Conservation (phyloP, 2,888 invertebrate genomes). For the Nematopogon swammerdamellus region DNA sequence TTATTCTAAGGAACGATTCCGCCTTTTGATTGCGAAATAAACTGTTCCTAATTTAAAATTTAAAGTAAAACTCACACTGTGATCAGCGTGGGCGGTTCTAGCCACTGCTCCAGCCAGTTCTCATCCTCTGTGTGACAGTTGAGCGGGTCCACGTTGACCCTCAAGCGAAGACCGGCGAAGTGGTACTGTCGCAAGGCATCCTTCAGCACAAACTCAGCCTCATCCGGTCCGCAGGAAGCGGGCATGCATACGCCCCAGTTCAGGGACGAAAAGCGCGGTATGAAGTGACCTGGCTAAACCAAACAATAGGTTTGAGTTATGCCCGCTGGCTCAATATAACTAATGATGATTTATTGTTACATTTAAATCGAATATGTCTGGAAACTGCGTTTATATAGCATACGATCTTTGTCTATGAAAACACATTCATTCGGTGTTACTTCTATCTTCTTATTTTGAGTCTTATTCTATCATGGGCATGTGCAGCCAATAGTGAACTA, state of each 20-base stretch:
- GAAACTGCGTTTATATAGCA: too few species aligned
- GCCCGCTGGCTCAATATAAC: background rate
- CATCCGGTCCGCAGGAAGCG: conserved; percentile 57
- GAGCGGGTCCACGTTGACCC: conserved; percentile 59
- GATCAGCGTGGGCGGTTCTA: conserved; percentile 33
- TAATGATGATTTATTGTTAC: too few species aligned
- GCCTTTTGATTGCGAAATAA: too few species aligned
- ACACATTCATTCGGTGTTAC: too few species aligned
- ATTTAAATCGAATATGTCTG: too few species aligned
- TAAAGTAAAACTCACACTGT: conserved; percentile 30
- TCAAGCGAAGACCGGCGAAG: conserved; percentile 54
- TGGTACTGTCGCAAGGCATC: conserved; percentile 60
- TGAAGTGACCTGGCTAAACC: conserved; percentile 68
- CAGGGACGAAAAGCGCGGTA: conserved; percentile 66
- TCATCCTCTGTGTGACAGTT: conserved; percentile 58
- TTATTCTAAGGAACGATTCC: too few species aligned
- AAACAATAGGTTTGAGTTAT: conserved; percentile 15
- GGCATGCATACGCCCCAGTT: conserved; percentile 72
- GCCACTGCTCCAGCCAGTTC: conserved; percentile 34
- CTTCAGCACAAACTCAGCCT: conserved; percentile 56
- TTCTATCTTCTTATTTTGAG: too few species aligned
- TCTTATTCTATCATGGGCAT: too few species aligned
- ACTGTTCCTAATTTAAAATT: too few species aligned
- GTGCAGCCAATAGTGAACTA: too few species aligned
- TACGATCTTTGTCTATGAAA: too few species aligned